Base-by-base conservation (phyloP, 2,113 vertebrate species). In the Nothocercus nigrocapillus region DNA sequence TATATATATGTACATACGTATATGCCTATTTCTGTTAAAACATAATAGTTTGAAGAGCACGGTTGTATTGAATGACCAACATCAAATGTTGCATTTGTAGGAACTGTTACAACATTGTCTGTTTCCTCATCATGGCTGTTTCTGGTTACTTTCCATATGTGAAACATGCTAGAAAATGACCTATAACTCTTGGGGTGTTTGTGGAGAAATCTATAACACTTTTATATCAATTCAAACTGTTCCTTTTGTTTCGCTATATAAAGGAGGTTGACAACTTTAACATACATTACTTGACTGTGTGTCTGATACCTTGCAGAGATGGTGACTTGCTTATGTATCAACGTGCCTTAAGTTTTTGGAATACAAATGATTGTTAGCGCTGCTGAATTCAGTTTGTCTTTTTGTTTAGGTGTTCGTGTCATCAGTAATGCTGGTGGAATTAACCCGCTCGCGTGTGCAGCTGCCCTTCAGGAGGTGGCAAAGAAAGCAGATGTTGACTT, bases 401-500 rank as follows among this genome's bases (percentile, higher is more conserved):
- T 66, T 47, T 59, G 30, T 59, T 62, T 62, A 99, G 99, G 99
- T 75, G 97, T 99, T 40, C 98, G 98, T 45, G 97, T 99, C 61
- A 89, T 99, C 82, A 99, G 98, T 82, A 99, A 99, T 22, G 98
- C 98, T 0, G 98, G 98, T 9, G 98, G 98, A 2, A 97, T 99
- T 78, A 99, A 98, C 95, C 99, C 98, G 9, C 97, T 98, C 19
- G 98, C 98, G 15, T 99, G 99, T 61, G 98, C 98, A 4, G 96
- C 97, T 20, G 98, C 98, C 76, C 97, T 99, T 81, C 97, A 97
- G 93, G 98, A 98, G 69, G 97, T 98, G 30, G 90, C 98, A 38
- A 98, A 96, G 90, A 98, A 98, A 93, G 98, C 98, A 2, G 98
- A 98, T 18, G 91, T 99, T 13, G 96, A 98, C 62, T 90, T 99